A percentile compares a stretch with the other conserved stretches of the same genome.
Conservation (phyloP, 2,888 invertebrate species). For the Mythimna ferrago region DNA sequence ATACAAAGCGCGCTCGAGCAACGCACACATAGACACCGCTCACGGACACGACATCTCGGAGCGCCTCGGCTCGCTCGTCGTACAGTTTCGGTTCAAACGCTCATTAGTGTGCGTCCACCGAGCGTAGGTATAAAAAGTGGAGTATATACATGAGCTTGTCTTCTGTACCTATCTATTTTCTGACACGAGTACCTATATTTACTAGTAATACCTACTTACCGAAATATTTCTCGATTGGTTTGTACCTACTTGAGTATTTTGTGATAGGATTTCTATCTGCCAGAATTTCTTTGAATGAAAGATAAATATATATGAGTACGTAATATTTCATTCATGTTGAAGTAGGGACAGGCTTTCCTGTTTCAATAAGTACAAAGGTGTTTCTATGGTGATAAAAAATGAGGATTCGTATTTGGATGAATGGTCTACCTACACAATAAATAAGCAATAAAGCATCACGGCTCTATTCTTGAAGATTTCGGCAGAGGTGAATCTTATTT, state of each 20-base stretch:
- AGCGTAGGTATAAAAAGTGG: no score
- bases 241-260: neutral
- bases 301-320: no score
- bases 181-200: neutral
- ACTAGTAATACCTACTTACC: neutral
- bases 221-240: slow-evolving; percentile 12
- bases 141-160: no score
- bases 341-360: neutral
- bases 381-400: neutral
- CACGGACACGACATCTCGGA: no score
- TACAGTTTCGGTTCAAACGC: no score
- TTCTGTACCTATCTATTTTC: no score
- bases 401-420: neutral
- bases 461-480: neutral
- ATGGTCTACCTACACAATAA: neutral
- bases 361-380: neutral
- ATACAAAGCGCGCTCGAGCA: no score
- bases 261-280: neutral
- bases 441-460: neutral
- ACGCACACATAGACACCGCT: no score
- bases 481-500: neutral
- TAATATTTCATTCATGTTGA: slow-evolving; percentile 9
- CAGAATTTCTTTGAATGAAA: neutral
- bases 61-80: no score
- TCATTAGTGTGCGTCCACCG: no score